Evolutionary conservation across 2,888 invertebrate species (phyloP).

Genomic region (Dascillus cervinus): DNA sequence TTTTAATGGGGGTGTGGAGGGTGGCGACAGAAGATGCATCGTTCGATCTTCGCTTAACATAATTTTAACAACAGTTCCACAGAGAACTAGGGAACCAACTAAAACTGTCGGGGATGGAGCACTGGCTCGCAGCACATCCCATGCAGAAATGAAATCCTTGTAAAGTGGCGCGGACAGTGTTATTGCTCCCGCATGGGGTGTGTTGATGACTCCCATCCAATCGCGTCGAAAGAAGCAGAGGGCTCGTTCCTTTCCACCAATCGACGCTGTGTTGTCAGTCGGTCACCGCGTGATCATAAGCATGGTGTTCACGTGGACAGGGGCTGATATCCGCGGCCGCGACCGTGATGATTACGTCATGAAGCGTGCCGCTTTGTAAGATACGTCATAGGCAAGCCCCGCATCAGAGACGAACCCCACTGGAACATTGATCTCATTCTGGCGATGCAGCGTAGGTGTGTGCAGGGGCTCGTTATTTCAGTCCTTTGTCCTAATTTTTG

Average conservation of each 20-base stretch:
- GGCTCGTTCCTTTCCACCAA: conserved; percentile 66
- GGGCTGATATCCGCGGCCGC: conserved; percentile 57
- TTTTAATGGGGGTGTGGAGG: conserved; percentile 63
- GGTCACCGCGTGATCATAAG: conserved; percentile 65
- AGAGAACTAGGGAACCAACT: neutral
- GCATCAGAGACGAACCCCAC: conserved; percentile 14
- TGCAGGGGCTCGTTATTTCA: conserved; percentile 16
- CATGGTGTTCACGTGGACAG: conserved; percentile 80
- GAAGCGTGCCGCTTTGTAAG: conserved; percentile 33
- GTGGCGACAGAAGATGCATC: conserved; percentile 53
- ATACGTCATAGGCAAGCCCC: conserved; percentile 36
- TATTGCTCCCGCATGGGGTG: conserved; percentile 43
- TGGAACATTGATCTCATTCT: conserved; percentile 11
- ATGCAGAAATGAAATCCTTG: conserved; percentile 26
- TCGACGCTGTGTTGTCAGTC: conserved; percentile 57
- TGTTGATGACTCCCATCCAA: conserved; percentile 47
- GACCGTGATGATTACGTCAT: conserved; percentile 60
- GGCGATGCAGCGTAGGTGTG: conserved; percentile 22
- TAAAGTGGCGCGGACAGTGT: conserved; percentile 30
- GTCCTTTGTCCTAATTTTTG: too few relatives aligned
- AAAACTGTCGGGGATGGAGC: conserved; percentile 1
- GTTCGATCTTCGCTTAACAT: conserved; percentile 21
- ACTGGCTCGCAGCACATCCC: conserved; percentile 9
- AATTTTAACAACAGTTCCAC: conserved; percentile 6
- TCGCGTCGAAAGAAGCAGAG: conserved; percentile 53